Base-by-base conservation (phyloP, 2,888 invertebrate species). In the Euphydryas editha region DNA sequence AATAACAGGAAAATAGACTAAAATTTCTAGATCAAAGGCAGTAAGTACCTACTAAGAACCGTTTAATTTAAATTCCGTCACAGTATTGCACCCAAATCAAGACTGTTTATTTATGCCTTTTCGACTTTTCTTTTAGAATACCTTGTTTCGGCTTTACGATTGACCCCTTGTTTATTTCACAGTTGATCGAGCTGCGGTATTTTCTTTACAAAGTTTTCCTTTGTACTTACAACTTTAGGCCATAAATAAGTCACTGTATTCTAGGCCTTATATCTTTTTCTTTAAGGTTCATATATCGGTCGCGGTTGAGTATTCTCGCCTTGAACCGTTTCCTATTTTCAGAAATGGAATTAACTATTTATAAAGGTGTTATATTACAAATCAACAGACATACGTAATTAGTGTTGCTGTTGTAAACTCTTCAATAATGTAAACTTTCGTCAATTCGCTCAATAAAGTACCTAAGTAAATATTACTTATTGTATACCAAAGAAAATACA, bases 131-230 rank as follows among this genome's bases (percentile, higher is more conserved):
- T 49, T 42, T 30, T 44, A 44, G 62, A 61, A 64, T 69, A 62
- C 69, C 67, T 67, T 68, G 59, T 64, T 68, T 62, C 58, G 68
- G 66, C 69, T 68, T 64, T 59, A 42, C 67, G 63, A 68, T 71
- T 72, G 71, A 66, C 71, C 71, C 71, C 65, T 69, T 63, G 68
- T 72, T 72, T 70, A 72, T 72, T 72, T 72, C 67, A 65, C 72
- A 69, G 66, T 70, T 72, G 72, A 68, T 72, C 68, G 72, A 66
- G 51, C 44, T 70, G 71, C 62, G 66, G 70, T 67, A 56, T 71
- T 69, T 67, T 69, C 69, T 67, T 69, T 70, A 62, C 59, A 51
- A 49, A 62, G 44, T 59, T 67, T 62, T 62, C 60, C 62, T 66
- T 69, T 60, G 54, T 65, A 47, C 17, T 36, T 20, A 47, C 46